Percentiles rank a stretch among this genome's conserved stretches.
These are phyloP conservation scores for Cardinalis cardinalis DNA, from an alignment of 2,113 vertebrate species.

Conservation along the genomic window DNA sequence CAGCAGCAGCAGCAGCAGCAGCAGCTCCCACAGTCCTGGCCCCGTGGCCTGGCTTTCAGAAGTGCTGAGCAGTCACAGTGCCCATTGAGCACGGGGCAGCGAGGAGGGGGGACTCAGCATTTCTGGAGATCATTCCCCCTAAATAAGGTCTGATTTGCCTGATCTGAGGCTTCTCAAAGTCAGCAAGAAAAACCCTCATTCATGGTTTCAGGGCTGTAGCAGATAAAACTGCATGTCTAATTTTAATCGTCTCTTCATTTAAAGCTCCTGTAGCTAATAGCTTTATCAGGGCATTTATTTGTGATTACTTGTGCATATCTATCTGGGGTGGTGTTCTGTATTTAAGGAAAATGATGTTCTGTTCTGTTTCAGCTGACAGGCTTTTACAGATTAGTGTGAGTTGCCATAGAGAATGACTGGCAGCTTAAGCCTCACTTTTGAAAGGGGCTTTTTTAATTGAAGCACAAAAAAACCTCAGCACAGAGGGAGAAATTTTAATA, in stretches of 20 bases:
- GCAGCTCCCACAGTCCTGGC: background rate
- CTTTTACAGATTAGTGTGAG: background rate
- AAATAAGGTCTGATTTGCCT: background rate
- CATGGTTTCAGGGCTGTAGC: background rate
- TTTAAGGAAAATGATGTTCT: background rate
- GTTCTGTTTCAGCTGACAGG: background rate
- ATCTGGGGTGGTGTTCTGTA: background rate
- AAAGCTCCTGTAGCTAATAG: background rate
- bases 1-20: no score
- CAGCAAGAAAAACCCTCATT: background rate
- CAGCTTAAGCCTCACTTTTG: background rate
- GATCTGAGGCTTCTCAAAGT: background rate
- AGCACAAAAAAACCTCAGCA: background rate
- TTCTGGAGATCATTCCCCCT: background rate
- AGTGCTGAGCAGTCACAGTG: background rate
- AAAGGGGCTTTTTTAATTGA: background rate
- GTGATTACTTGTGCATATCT: background rate
- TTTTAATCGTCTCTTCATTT: background rate
- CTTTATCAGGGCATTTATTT: background rate
- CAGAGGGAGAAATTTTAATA: background rate
- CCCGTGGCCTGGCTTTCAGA: background rate
- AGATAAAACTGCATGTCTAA: background rate
- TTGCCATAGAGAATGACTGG: conserved; percentile 21
- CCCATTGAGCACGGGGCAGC: background rate
- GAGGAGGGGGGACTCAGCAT: background rate